Evolutionary conservation across 2,113 vertebrate species (phyloP).

Genomic region (Tichodroma muraria): DNA sequence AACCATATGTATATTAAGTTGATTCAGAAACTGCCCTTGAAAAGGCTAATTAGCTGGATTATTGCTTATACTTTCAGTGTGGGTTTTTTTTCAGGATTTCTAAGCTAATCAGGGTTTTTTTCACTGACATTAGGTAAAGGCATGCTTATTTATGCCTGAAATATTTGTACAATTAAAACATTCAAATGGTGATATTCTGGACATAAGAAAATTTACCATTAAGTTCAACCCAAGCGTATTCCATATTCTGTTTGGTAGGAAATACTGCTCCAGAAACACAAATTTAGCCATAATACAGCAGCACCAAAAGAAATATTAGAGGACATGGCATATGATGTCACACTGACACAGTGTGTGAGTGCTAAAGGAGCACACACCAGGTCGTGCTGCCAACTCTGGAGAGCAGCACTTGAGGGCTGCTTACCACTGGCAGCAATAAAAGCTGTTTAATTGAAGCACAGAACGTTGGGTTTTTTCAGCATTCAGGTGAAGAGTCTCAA

Average conservation of each 20-base stretch:
- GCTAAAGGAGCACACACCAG: neutral
- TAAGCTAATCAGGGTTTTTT: neutral
- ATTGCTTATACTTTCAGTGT: neutral
- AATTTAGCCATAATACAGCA: neutral
- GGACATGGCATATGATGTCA: neutral
- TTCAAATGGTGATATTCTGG: neutral
- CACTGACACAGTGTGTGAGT: neutral
- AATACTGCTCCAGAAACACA: neutral
- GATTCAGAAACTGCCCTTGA: neutral
- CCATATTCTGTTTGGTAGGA: neutral
- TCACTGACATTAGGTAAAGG: neutral
- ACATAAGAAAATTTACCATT: neutral
- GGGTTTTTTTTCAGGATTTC: neutral
- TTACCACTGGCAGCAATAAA: neutral
- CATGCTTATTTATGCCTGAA: neutral
- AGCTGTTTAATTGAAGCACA: neutral
- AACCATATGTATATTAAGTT: neutral
- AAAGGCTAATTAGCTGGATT: neutral
- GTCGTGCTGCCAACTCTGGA: neutral
- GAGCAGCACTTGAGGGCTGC: neutral
- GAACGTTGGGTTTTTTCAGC: neutral
- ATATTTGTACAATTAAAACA: neutral
- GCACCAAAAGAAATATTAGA: neutral
- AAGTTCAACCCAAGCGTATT: neutral
- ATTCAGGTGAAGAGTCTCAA: neutral